Conservation (phyloP, 2,113 vertebrate species). For the Formicarius rufipectus region DNA sequence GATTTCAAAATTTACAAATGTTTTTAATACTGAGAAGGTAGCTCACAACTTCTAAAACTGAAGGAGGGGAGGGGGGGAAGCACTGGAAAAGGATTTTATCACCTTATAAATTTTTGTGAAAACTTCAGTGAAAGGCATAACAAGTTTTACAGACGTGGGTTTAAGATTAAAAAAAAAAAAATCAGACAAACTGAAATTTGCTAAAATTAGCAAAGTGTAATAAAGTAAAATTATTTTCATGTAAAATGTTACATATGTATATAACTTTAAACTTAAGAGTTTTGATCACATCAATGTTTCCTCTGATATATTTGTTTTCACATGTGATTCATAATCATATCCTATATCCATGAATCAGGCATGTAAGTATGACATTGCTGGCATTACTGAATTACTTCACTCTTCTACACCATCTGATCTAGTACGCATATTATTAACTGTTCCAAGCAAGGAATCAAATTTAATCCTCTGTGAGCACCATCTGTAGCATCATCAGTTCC, state of each 20-base stretch:
- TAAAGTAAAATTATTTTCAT: not conserved
- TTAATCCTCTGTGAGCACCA: conserved; percentile 60
- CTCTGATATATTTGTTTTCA: conserved; percentile 15
- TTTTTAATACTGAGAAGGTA: not conserved
- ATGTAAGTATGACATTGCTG: conserved; percentile 50
- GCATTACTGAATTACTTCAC: conserved; percentile 59
- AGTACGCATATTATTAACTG: conserved; percentile 53
- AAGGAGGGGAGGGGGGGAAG: not conserved
- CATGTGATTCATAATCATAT: conserved; percentile 47
- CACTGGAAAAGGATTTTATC: not conserved
- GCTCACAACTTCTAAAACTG: not conserved
- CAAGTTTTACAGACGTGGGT: not conserved
- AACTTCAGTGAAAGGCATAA: not conserved
- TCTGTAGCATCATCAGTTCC: conserved; percentile 48
- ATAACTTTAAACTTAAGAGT: not conserved
- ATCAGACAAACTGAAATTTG: not conserved
- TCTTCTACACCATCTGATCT: conserved; percentile 50
- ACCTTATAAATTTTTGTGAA: not conserved
- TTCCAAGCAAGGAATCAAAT: conserved; percentile 62
- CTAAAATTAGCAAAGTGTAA: not conserved
- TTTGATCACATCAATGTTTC: not conserved
- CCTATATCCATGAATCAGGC: conserved; percentile 55
- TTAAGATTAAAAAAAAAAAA: not conserved
- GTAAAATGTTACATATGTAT: not conserved
- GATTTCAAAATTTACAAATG: not conserved